Evolutionary conservation across 2,888 invertebrate species (phyloP).

Genomic region (Oasisia sp.): DNA sequence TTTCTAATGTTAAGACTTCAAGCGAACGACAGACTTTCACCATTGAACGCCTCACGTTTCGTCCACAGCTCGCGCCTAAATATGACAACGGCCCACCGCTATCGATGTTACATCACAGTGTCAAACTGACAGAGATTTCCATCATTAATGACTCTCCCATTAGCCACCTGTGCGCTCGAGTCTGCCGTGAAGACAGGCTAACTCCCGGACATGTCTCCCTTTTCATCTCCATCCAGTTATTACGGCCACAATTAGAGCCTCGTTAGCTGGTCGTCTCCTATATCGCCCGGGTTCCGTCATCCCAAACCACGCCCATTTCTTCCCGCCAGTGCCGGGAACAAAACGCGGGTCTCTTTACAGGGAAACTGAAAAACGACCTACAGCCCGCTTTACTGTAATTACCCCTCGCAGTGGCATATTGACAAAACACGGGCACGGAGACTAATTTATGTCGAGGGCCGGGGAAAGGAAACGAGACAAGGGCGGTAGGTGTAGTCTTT

Average conservation of each 20-base stretch:
- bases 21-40: neutral
- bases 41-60: neutral
- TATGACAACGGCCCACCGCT: neutral
- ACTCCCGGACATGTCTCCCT: neutral
- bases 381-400: neutral
- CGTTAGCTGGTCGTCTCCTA: neutral
- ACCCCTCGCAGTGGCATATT: neutral
- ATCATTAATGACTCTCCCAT: neutral
- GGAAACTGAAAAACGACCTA: neutral
- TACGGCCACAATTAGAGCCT: neutral
- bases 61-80: neutral
- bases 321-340: constrained; percentile 1
- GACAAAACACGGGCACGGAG: neutral
- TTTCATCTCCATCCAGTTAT: neutral
- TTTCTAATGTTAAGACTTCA: neutral
- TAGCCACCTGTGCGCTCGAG: neutral
- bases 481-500: neutral
- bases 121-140: neutral
- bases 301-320: neutral
- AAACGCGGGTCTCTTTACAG: neutral
- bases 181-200: neutral
- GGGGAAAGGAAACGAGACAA: neutral
- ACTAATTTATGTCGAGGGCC: neutral
- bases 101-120: neutral
- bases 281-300: neutral